Evolutionary conservation across 2,888 invertebrate genomes (phyloP), one percentile per base, ranked within the genome.

Genomic region (Adelognathus sp.): DNA sequence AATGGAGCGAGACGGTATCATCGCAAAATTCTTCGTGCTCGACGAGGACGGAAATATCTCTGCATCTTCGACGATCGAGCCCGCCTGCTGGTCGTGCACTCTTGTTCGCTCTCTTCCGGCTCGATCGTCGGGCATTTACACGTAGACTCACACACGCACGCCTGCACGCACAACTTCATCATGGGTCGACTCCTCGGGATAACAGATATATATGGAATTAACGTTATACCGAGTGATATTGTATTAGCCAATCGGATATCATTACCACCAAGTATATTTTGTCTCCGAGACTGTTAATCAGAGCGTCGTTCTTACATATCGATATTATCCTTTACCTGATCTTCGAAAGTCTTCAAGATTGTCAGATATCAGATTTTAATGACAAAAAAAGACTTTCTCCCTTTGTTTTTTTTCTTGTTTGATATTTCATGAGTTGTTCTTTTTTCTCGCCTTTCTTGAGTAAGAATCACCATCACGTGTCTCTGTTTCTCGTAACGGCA

Each of bases 391-490:
- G 16, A 46, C 18, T 21, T 21, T 18, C 7, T 21, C 9, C 46
- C 7, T 16, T 18, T 44, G 16, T 6, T 1, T n/a, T 16, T 44
- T 7, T 3, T 46, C 1, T 46, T 11, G 31, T 41, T 33, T 29
- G 3, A 31, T 31, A 18, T 31, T 33, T 18, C 24, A n/a, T 27
- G n/a, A 24, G n/a, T 27, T n/a, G 6, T 39, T 58, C 21, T 58
- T 58, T 11, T 60, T 60, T 14, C n/a, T 39, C n/a, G n/a, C 29
- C 6, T 36, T 33, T 31, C 39, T 27, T 14, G 14, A 21, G 29
- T 41, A 54, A 66, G 71, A 81, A 81, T 81, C 76, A 76, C 73
- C 71, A 81, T 76, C 76, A 74, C 71, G 70, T 76, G 79, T 71
- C 74, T 67, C 61, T 74, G 75, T 78, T 80, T 66, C 81, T 52